A percentile compares a stretch with the other conserved stretches of the same genome.
Conservation (phyloP, 2,113 vertebrate genomes). For the Amphiprion percula region DNA sequence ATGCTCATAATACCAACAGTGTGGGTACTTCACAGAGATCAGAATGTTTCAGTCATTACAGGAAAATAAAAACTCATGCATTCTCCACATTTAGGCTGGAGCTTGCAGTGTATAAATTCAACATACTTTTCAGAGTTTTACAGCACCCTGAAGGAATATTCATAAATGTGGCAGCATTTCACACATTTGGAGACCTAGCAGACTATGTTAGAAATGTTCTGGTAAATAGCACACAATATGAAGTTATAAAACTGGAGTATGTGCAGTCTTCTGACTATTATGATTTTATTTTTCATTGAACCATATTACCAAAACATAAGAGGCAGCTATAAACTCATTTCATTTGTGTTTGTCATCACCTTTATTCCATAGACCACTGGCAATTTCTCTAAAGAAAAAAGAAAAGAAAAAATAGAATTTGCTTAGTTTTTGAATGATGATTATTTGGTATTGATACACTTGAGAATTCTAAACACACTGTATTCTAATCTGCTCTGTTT, state of each 20-base stretch:
- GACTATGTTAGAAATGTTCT: conserved; percentile 22
- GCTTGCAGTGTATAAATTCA: conserved; percentile 45
- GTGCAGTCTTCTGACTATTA: conserved; percentile 8
- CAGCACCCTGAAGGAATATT: conserved; percentile 39
- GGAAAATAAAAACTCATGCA: conserved; percentile 41
- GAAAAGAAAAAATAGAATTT: not conserved
- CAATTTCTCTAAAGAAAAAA: not conserved
- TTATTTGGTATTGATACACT: not conserved
- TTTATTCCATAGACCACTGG: not conserved
- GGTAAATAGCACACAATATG: conserved; percentile 1
- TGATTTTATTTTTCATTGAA: conserved; percentile 13
- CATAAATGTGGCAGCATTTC: conserved; percentile 46
- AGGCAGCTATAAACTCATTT: not conserved
- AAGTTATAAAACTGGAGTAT: conserved; percentile 14
- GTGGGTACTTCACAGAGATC: conserved; percentile 20
- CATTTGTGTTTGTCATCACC: not conserved
- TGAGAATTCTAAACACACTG: too few species aligned
- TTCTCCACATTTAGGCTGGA: conserved; percentile 18
- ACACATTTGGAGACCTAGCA: conserved; percentile 26
- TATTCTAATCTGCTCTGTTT: conserved; percentile 21
- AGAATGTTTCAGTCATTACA: conserved; percentile 39
- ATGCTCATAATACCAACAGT: not conserved
- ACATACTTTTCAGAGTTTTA: conserved; percentile 44
- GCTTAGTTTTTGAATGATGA: too few species aligned
- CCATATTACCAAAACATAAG: not conserved